phyloP scores from a whole-genome alignment of 2,888 invertebrate genomes.

The Adineta ricciae region DNA sequence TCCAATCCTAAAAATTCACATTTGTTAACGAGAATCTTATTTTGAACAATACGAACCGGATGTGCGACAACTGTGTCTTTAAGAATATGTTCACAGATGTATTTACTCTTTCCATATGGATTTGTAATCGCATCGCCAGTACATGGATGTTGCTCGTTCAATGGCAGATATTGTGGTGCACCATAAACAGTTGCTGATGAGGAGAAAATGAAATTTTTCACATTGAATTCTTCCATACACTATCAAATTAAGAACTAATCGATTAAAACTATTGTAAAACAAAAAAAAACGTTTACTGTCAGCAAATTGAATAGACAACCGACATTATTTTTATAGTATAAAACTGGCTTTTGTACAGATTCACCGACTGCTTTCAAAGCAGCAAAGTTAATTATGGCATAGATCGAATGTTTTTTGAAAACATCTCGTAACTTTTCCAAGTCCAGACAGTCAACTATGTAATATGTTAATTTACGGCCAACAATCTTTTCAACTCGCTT shows the following conservation, averaged over 20 bases:
- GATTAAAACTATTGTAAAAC: neutral
- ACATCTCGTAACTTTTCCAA: neutral
- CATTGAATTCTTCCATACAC: conserved; percentile 71
- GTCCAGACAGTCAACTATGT: conserved; percentile 28
- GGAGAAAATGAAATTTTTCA: conserved; percentile 76
- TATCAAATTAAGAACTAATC: conserved; percentile 42
- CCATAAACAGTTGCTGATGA: conserved; percentile 88
- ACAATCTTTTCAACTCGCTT: conserved; percentile 68
- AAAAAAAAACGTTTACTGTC: neutral
- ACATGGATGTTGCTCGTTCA: conserved; percentile 75
- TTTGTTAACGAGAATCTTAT: neutral
- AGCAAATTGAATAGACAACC: conserved; percentile 80
- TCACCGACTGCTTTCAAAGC: conserved; percentile 92
- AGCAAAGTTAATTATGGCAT: conserved; percentile 80
- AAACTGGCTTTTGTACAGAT: conserved; percentile 77
- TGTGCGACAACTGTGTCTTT: conserved; percentile 75
- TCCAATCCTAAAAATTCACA: conserved; percentile 65
- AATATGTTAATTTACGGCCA: conserved; percentile 54
- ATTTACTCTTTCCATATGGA: conserved; percentile 88
- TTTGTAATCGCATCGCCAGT: conserved; percentile 72
- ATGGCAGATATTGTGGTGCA: conserved; percentile 71
- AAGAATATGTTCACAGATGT: conserved; percentile 86
- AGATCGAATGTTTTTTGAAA: conserved; percentile 17
- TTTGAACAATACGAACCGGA: conserved; percentile 56
- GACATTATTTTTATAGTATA: conserved; percentile 86